Evolutionary conservation across 2,797 vertebrate genomes (phyloP).

Genomic region (Scleropages formosus): DNA sequence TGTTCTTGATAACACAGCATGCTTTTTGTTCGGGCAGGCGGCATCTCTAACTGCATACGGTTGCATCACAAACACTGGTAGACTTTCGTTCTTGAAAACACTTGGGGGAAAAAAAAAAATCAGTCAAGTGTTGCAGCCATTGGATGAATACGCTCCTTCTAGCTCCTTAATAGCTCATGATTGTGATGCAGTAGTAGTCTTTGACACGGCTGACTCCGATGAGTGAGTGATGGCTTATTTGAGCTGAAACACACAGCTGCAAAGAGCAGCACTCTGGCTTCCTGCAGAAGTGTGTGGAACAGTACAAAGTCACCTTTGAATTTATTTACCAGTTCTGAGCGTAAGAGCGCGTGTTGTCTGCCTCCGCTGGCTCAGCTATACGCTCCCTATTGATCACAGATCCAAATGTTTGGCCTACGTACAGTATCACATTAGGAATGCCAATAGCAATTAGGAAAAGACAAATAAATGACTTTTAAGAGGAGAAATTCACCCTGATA

Average conservation of each 20-base stretch:
- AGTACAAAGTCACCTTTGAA: conserved; percentile 21
- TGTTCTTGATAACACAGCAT: background rate
- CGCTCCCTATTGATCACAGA: conserved; percentile 5
- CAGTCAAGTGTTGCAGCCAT: conserved; percentile 11
- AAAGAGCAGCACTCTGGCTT: background rate
- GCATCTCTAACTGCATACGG: background rate
- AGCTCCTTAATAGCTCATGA: conserved; percentile 12
- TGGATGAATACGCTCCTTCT: background rate
- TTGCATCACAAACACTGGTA: background rate
- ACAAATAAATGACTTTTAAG: background rate
- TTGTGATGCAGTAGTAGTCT: background rate
- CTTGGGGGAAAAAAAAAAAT: conserved; percentile 19
- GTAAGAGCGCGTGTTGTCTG: background rate
- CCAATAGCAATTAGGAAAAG: background rate
- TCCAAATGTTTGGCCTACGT: background rate
- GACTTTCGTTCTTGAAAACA: background rate
- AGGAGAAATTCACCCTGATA: background rate
- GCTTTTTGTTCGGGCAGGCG: background rate
- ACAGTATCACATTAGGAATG: background rate
- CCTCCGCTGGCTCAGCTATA: background rate
- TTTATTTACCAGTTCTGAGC: background rate
- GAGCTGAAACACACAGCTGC: background rate
- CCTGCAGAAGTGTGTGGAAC: background rate
- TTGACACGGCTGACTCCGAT: background rate
- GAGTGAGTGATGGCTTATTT: conserved; percentile 14